Base-by-base conservation (phyloP, 2,113 vertebrate species). In the Salvelinus namaycush region DNA sequence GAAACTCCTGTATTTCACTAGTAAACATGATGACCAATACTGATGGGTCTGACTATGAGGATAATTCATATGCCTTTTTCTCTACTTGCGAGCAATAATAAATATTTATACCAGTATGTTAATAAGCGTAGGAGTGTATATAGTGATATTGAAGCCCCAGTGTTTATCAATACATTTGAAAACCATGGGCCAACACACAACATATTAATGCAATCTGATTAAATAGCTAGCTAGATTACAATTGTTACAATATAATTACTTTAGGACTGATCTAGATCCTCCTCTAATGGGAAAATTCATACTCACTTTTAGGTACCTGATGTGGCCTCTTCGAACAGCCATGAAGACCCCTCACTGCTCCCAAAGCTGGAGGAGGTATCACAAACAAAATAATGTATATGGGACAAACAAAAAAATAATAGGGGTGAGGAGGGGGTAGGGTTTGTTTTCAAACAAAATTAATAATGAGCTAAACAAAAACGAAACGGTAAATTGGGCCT, bases 291-390 rank as follows among this genome's bases (percentile, higher is more conserved):
- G 3, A 14, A 51, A 51, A 51, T 3, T 16, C 14, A 39, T 89
- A 94, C 93, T 94, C 89, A 94, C 93, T 93, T 94, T 93, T 82
- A 92, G 87, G 90, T 93, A 94, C 89, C 92, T 92, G 90, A 86
- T 90, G 90, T 94, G 91, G 92, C 93, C 93, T 92, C 92, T 91
- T 92, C 92, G 92, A 89, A 94, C 89, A 93, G 93, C 93, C 93
- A 94, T 94, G 91, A 91, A 94, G 92, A 93, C 91, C 91, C 88
- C 87, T 89, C 89, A 91, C 92, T 91, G 92, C 91, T 93, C 91
- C 90, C 80, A 78, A 86, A 85, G 93, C 92, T 94, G 82, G 71
- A 77, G 83, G 71, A 77, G 49, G 31, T 74, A 79, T 74, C 76
- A 83, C 81, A 84, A 75, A 85, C 73, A 80, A 85, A 83, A 87